A percentile compares a stretch with the other conserved stretches of the same genome.
Conservation (phyloP, 2,797 vertebrate genomes). For the Melanotaenia nigrans region DNA sequence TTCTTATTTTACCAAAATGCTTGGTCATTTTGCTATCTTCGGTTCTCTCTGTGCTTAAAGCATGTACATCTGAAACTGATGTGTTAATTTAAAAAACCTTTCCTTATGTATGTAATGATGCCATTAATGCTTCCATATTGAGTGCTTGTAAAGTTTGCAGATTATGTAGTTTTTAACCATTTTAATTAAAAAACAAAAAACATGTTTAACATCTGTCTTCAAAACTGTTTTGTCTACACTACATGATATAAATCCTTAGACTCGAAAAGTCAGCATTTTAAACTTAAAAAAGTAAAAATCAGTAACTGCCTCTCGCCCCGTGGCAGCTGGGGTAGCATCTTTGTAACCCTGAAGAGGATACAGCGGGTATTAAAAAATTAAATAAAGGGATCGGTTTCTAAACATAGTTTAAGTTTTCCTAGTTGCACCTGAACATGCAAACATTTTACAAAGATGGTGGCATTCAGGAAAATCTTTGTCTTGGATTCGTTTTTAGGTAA, state of each 20-base stretch:
- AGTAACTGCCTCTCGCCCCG: no score
- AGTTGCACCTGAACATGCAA: no score
- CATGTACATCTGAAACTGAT: conserved; percentile 81
- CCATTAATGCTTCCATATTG: conserved; percentile 76
- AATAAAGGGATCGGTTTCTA: no score
- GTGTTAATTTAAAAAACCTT: conserved; percentile 78
- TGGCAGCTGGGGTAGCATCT: no score
- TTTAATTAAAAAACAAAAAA: conserved; percentile 85
- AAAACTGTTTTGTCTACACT: conserved; percentile 18
- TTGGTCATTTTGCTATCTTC: conserved; percentile 52
- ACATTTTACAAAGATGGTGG: no score
- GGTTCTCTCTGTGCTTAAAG: conserved; percentile 77
- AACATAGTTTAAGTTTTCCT: no score
- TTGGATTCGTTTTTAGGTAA: no score
- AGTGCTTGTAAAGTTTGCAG: conserved; percentile 85
- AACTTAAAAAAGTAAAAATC: not conserved
- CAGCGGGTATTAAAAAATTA: no score
- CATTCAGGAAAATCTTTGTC: no score
- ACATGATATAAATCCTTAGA: no score
- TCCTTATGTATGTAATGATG: conserved; percentile 76
- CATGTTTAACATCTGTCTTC: conserved; percentile 63
- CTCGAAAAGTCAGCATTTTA: no score
- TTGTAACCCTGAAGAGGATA: no score
- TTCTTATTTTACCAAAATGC: conserved; percentile 68
- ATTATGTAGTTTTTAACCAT: conserved; percentile 87